Conservation (phyloP, 2,797 vertebrate species). For the Sphenodon punctatus region DNA sequence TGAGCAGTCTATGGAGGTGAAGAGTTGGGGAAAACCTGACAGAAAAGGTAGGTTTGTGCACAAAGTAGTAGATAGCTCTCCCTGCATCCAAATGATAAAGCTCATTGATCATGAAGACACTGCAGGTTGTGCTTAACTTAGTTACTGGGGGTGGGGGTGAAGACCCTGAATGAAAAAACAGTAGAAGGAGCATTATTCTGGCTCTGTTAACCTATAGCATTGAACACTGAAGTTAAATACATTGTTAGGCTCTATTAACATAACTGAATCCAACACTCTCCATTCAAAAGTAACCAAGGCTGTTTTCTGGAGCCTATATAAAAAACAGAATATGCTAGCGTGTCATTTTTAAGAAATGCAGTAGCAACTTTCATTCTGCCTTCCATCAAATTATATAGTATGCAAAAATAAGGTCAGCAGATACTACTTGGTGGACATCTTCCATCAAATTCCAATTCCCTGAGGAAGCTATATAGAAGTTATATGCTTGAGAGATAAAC, state of each 20-base stretch:
- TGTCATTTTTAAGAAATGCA: background rate
- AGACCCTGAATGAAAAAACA: too few species aligned
- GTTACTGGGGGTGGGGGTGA: too few species aligned
- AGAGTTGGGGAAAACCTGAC: too few species aligned
- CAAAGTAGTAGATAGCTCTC: too few species aligned
- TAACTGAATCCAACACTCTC: background rate
- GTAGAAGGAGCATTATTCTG: background rate
- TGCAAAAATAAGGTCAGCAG: background rate
- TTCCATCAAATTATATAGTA: background rate
- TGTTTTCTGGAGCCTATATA: background rate
- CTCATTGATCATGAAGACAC: too few species aligned
- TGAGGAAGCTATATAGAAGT: slow-evolving; percentile 10
- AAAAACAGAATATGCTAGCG: background rate
- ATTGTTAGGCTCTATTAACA: background rate
- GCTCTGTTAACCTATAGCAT: background rate
- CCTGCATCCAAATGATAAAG: too few species aligned
- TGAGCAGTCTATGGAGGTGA: too few species aligned
- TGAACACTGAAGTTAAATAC: background rate
- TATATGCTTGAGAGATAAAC: background rate
- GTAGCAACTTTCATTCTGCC: background rate
- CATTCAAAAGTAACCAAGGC: background rate
- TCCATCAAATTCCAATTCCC: background rate
- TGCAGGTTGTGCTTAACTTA: too few species aligned
- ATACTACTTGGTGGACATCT: background rate
- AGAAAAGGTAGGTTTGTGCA: too few species aligned